Evolutionary conservation across 2,888 invertebrate genomes (phyloP).

Genomic region (Erebia aethiops): DNA sequence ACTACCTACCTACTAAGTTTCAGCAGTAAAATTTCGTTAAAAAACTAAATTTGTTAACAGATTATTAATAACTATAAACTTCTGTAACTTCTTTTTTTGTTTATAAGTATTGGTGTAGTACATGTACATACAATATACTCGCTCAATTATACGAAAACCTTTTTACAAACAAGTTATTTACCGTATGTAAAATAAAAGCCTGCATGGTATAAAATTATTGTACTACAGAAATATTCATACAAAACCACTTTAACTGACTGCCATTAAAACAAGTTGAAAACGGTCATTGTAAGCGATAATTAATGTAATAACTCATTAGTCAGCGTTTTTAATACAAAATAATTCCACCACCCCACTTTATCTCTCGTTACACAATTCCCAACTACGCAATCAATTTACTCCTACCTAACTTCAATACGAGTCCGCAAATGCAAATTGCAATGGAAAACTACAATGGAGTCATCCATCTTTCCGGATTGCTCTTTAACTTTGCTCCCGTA

Average conservation of each 20-base stretch:
- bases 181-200: not conserved
- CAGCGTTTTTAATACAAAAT: slow-evolving; percentile 29
- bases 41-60: slow-evolving; percentile 25
- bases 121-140: too few relatives aligned
- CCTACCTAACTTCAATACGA: slow-evolving; percentile 38
- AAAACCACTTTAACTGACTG: slow-evolving; percentile 16
- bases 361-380: slow-evolving; percentile 29
- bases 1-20: slow-evolving; percentile 28
- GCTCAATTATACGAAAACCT: too few relatives aligned
- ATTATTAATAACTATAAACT: too few relatives aligned
- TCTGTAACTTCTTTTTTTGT: too few relatives aligned
- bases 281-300: slow-evolving; percentile 14
- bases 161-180: too few relatives aligned
- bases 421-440: slow-evolving; percentile 38
- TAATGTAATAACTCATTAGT: slow-evolving; percentile 28
- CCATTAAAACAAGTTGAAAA: slow-evolving; percentile 21
- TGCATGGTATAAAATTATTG: not conserved
- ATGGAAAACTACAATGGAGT: slow-evolving; percentile 39
- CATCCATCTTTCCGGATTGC: slow-evolving; percentile 34
- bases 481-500: slow-evolving; percentile 40
- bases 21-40: slow-evolving; percentile 29
- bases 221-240: not conserved
- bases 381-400: slow-evolving; percentile 39
- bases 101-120: too few relatives aligned
- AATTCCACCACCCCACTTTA: slow-evolving; percentile 26